phyloP scores from a whole-genome alignment of 2,888 invertebrate genomes.

The Litoditis marina region DNA sequence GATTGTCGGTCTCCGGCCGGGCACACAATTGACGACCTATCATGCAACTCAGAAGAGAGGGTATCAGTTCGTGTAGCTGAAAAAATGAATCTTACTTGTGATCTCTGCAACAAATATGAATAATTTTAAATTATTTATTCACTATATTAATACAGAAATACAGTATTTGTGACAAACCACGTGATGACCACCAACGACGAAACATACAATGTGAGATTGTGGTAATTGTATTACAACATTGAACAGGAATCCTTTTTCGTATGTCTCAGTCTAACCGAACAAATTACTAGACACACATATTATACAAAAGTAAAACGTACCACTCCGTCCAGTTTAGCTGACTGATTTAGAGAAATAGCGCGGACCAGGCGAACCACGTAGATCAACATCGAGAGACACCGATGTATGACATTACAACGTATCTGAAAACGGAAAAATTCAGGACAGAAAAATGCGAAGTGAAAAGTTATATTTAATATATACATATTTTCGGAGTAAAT shows the following conservation, averaged over 20 bases:
- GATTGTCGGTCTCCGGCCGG: slow-evolving; percentile 37
- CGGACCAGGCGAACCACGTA: slow-evolving; percentile 38
- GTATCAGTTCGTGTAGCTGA: slow-evolving; percentile 43
- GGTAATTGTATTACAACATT: no score
- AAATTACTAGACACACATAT: background rate
- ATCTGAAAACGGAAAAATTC: slow-evolving; percentile 4
- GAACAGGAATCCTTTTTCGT: no score
- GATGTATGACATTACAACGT: slow-evolving; percentile 19
- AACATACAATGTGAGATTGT: no score
- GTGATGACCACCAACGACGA: no score
- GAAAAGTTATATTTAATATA: no score
- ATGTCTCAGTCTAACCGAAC: no score
- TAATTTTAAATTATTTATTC: no score
- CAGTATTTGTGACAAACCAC: background rate
- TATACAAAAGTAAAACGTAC: slow-evolving; percentile 18
- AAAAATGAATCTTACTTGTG: slow-evolving; percentile 1
- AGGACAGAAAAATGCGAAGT: background rate
- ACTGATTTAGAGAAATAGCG: slow-evolving; percentile 27
- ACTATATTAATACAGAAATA: no score
- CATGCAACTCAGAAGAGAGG: slow-evolving; percentile 39
- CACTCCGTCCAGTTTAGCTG: slow-evolving; percentile 27
- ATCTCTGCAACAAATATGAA: background rate
- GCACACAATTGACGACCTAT: slow-evolving; percentile 32
- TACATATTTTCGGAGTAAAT: no score
- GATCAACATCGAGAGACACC: slow-evolving; percentile 39